Evolutionary conservation across 2,888 invertebrate genomes (phyloP).

Genomic region (Mantis religiosa): DNA sequence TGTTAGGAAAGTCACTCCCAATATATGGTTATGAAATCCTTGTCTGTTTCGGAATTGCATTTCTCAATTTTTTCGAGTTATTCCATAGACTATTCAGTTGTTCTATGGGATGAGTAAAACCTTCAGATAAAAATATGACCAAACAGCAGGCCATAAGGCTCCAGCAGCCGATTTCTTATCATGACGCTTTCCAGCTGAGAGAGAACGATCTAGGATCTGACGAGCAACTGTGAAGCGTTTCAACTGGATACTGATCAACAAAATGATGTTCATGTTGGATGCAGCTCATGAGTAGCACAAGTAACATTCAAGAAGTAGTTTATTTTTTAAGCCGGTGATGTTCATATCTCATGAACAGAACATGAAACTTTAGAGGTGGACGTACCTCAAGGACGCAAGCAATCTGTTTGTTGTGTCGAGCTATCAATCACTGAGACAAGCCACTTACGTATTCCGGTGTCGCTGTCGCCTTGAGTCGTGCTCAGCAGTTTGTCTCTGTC

Average conservation of each 20-base stretch:
- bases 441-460: neutral
- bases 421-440: constrained; percentile 7
- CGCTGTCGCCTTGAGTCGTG: neutral
- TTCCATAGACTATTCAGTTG: no score
- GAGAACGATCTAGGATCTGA: no score
- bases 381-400: neutral
- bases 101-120: no score
- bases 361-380: neutral
- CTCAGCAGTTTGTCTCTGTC: neutral
- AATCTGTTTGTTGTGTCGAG: neutral
- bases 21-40: no score
- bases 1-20: no score
- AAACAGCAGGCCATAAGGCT: no score
- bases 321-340: neutral
- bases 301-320: neutral
- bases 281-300: neutral
- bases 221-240: no score
- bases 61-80: no score
- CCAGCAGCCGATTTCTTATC: no score
- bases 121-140: no score
- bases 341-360: neutral
- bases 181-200: no score
- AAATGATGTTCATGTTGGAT: neutral
- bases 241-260: neutral
- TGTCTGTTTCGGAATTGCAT: no score